phyloP scores from a whole-genome alignment of 2,888 invertebrate genomes.

The Pedicia rivosa region DNA sequence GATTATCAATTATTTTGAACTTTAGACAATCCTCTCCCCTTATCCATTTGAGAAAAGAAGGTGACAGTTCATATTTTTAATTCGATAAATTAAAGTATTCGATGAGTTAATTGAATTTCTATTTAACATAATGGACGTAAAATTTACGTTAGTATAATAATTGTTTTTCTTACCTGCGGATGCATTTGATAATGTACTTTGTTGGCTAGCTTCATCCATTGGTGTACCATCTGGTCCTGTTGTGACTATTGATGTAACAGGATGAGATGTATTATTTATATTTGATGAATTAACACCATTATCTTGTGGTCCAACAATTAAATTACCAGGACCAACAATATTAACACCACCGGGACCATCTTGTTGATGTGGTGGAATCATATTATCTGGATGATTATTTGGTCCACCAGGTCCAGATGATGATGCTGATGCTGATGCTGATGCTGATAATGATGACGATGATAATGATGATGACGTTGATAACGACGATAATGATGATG shows the following conservation, averaged over 20 bases:
- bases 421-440: conserved; percentile 36
- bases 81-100: too few species aligned
- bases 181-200: conserved; percentile 82
- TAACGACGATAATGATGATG: conserved; percentile 20
- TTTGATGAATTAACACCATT: conserved; percentile 36
- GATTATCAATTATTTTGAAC: too few species aligned
- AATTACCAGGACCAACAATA: conserved; percentile 17
- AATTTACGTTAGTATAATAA: too few species aligned
- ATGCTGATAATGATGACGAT: conserved; percentile 19
- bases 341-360: neutral
- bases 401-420: conserved; percentile 29
- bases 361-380: conserved; percentile 3
- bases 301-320: conserved; percentile 49
- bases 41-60: too few species aligned
- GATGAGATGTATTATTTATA: conserved; percentile 33
- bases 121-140: too few species aligned
- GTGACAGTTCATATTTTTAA: too few species aligned
- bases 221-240: conserved; percentile 82
- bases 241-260: conserved; percentile 74
- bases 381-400: conserved; percentile 26
- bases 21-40: too few species aligned
- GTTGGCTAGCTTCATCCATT: conserved; percentile 82
- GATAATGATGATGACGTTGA: conserved; percentile 11
- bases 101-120: too few species aligned
- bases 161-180: conserved; percentile 66